Evolutionary conservation across 2,797 vertebrate species (phyloP), one percentile per base, ranked within the genome.

Genomic region (Columba guinea): DNA sequence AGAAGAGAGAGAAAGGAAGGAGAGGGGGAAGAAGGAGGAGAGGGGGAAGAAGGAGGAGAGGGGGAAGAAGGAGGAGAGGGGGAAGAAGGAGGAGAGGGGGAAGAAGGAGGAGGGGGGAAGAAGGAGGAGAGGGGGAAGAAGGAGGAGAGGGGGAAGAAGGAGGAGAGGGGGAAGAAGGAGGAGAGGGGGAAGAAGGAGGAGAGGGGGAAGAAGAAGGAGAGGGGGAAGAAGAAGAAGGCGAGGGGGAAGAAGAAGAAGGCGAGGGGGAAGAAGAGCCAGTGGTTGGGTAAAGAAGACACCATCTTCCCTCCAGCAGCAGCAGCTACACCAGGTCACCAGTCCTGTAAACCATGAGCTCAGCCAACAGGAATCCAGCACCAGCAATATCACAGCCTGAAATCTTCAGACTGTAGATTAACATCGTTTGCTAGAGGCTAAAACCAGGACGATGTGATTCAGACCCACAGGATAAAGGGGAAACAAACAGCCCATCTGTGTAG

Each of bases 141-240:
- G 34, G 8, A 35, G 34, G 34, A 35, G 34, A 35, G 34, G 34
- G 34, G 34, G 41, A 41, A 7, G 13, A 41, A 16, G 15, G 11
- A 41, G 39, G 39, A 7, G 39, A 41, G 15, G 39, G 39, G 39
- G 13, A 41, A 16, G 15, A 39, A 14, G 39, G 7, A 41, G 41
- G 41, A 41, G 41, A 41, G 16, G 41, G 41, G 41, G 15, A 17
- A 44, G 41, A 41, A 17, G 17, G 8, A 44, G 37, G 37, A 39
- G 37, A 41, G 41, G 41, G 41, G 16, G 16, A 44, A 8, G 63
- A 11, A 53, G 64, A 58, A 69, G 51, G 13, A 64, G 62, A 59
- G 65, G 73, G 0, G 0, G 17, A 6, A 24, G 23, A 11, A 10
- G 5, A 11, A 49, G 48, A 22, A 22, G n/a, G n/a, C n/a, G n/a